Percentiles rank a stretch among this genome's conserved stretches.
Conservation (phyloP, 2,888 invertebrate genomes). For the Alviniconcha strummeri region DNA sequence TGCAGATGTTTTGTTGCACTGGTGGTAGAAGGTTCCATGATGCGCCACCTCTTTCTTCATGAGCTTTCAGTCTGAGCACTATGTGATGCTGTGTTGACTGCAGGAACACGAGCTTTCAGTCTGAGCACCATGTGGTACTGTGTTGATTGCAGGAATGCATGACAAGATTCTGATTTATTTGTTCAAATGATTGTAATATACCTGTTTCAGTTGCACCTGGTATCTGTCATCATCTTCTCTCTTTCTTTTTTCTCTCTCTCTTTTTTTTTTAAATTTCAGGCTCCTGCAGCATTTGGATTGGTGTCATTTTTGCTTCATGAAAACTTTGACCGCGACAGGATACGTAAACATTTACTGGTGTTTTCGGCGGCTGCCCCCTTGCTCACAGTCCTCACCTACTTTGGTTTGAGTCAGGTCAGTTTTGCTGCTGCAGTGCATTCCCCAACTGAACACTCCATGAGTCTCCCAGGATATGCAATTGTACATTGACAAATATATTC, state of each 20-base stretch:
- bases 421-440: neutral
- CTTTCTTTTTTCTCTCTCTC: neutral
- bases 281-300: constrained; percentile 98
- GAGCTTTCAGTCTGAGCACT: no score
- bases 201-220: no score
- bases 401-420: constrained; percentile 85
- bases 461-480: no score
- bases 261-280: constrained; percentile 76
- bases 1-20: no score
- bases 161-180: neutral
- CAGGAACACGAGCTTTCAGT: no score
- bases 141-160: no score
- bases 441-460: no score
- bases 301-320: constrained; percentile 98
- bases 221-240: neutral
- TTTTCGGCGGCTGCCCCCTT: constrained; percentile 95
- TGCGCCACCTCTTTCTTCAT: no score
- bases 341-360: constrained; percentile 90
- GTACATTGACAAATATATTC: no score
- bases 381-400: constrained; percentile 91
- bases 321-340: constrained; percentile 90
- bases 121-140: no score
- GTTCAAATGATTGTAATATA: neutral
- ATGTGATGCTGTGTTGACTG: no score
- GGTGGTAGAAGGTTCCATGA: no score